phyloP scores from a whole-genome alignment of 2,888 invertebrate species.

The Acrobasis repandana region DNA sequence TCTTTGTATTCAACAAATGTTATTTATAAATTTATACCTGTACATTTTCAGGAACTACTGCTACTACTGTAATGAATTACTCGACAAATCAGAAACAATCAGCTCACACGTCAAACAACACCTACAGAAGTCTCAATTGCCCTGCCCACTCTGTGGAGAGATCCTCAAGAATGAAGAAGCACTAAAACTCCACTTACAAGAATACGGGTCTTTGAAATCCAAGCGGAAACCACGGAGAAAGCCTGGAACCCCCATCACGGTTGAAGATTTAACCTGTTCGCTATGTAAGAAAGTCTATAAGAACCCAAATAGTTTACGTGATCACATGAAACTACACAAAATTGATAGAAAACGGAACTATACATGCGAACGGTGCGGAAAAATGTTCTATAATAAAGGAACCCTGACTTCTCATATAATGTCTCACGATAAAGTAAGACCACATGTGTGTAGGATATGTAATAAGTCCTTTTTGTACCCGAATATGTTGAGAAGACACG shows the following conservation, averaged over 20 bases:
- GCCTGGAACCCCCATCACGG: conserved; percentile 61
- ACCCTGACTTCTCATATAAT: conserved; percentile 71
- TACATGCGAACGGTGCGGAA: conserved; percentile 73
- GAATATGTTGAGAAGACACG: conserved; percentile 70
- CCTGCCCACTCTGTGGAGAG: conserved; percentile 64
- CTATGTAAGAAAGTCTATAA: conserved; percentile 71
- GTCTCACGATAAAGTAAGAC: conserved; percentile 62
- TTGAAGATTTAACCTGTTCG: conserved; percentile 66
- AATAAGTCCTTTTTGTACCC: conserved; percentile 67
- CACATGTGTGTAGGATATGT: conserved; percentile 70
- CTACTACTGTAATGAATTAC: conserved; percentile 53
- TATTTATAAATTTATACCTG: too few species aligned
- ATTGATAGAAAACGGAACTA: conserved; percentile 70
- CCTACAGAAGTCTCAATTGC: conserved; percentile 47
- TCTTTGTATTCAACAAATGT: too few species aligned
- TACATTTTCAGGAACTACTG: conserved; percentile 40
- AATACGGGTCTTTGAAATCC: conserved; percentile 49
- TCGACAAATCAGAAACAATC: conserved; percentile 40
- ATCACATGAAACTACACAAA: conserved; percentile 84
- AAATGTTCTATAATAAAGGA: conserved; percentile 74
- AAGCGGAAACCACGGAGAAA: conserved; percentile 54
- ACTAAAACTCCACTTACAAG: conserved; percentile 54
- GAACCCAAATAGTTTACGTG: conserved; percentile 52
- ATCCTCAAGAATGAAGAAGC: conserved; percentile 58
- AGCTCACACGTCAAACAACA: conserved; percentile 53